Conservation (phyloP, 2,113 vertebrate species). For the Hippoglossus stenolepis region DNA sequence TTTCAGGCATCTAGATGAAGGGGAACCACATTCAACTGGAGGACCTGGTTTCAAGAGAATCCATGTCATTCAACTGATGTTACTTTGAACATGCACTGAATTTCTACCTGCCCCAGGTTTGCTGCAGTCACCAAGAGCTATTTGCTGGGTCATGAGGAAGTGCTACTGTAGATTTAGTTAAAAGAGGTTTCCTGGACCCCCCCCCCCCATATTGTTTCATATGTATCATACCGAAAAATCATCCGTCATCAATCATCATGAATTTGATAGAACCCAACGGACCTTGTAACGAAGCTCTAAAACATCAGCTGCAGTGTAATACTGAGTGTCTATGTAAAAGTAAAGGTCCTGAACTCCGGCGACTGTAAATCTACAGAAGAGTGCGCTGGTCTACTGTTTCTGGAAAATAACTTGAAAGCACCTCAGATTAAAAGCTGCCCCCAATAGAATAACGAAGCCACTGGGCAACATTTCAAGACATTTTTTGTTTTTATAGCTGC, state of each 20-base stretch:
- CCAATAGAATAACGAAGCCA: slow-evolving; percentile 46
- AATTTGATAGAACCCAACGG: not conserved
- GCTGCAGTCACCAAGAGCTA: not conserved
- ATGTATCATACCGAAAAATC: not conserved
- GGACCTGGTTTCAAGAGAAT: not conserved
- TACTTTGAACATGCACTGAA: slow-evolving; percentile 4
- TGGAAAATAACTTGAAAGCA: slow-evolving; percentile 51
- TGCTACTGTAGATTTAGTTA: not conserved
- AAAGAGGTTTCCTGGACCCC: not conserved
- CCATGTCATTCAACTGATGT: not conserved
- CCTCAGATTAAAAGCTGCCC: slow-evolving; percentile 68
- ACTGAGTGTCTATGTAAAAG: not conserved
- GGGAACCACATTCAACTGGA: not conserved
- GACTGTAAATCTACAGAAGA: slow-evolving; percentile 1
- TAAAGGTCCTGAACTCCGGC: slow-evolving; percentile 2
- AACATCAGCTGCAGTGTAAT: not conserved
- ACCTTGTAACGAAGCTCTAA: not conserved
- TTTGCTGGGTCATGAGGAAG: not conserved
- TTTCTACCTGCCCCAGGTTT: slow-evolving; percentile 3
- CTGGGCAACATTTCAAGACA: slow-evolving; percentile 54
- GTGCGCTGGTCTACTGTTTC: slow-evolving; percentile 18
- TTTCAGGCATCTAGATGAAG: slow-evolving; percentile 13
- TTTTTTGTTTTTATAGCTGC: slow-evolving; percentile 76
- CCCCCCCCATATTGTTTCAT: not conserved
- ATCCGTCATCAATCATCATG: not conserved